A percentile compares a stretch with the other conserved stretches of the same genome.
Conservation (phyloP, 2,888 invertebrate species). For the Frankliniella intonsa region DNA sequence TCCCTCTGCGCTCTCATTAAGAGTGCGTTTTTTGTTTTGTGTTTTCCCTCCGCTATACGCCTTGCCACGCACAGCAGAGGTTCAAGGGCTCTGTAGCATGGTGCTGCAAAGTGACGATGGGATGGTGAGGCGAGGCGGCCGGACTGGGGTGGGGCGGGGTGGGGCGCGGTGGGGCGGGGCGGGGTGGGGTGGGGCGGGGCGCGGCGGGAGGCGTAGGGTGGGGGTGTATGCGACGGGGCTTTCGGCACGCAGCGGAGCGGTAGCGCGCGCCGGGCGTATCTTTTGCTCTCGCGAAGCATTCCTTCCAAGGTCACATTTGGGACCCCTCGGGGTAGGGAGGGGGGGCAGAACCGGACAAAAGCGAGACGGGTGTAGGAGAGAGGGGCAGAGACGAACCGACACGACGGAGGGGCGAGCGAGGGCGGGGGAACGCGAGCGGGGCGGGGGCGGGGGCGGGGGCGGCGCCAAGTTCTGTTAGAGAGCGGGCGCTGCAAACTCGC, state of each 20-base stretch:
- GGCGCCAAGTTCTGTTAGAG: neutral
- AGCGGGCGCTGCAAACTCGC: no score
- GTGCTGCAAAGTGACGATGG: neutral
- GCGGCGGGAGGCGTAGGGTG: neutral
- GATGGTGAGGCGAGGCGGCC: neutral
- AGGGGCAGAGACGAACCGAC: neutral
- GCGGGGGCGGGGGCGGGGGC: neutral
- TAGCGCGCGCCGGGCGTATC: neutral
- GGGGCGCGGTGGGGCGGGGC: neutral
- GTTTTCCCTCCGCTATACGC: no score
- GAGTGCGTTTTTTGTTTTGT: no score
- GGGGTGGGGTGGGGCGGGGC: neutral
- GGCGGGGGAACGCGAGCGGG: neutral
- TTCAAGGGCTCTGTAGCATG: no score
- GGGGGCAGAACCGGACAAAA: neutral
- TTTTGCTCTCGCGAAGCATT: neutral
- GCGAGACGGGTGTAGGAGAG: neutral
- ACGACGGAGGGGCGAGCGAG: neutral
- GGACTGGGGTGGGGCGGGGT: neutral
- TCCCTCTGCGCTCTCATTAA: no score
- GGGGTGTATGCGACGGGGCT: neutral
- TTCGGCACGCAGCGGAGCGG: neutral
- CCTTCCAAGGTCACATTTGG: slow-evolving; percentile 10
- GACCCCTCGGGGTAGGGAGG: neutral
- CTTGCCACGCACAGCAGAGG: no score